These are phyloP conservation scores for Nomada fucata DNA, from an alignment of 2,888 invertebrate species.

Conservation along the genomic window DNA sequence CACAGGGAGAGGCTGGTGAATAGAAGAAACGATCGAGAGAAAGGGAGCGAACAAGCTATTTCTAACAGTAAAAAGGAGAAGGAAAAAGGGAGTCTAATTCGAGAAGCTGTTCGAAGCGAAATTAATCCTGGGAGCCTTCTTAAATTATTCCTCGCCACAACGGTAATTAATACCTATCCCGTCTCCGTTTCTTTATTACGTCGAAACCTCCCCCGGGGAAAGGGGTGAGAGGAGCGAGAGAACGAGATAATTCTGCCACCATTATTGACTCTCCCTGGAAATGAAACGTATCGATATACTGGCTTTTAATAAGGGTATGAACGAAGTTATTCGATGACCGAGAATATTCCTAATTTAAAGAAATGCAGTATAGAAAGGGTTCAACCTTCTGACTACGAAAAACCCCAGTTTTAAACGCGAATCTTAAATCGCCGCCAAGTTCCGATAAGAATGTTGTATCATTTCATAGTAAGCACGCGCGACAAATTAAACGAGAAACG, in stretches of 20 bases:
- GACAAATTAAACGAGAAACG: constrained; percentile 32
- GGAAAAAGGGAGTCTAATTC: constrained; percentile 39
- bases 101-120: constrained; percentile 33
- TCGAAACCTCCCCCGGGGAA: neutral
- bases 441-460: too few species aligned
- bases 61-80: neutral
- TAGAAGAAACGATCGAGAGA: constrained; percentile 3
- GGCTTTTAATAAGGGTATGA: constrained; percentile 6
- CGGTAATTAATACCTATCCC: constrained; percentile 56
- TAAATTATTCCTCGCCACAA: constrained; percentile 46
- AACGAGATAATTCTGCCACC: constrained; percentile 19
- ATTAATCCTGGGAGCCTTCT: constrained; percentile 47
- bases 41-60: neutral
- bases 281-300: neutral
- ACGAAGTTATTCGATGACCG: too few species aligned
- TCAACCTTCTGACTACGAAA: too few species aligned
- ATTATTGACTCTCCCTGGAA: constrained; percentile 21
- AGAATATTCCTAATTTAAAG: too few species aligned
- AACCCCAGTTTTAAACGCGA: neutral
- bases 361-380: too few species aligned
- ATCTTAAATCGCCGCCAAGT: neutral
- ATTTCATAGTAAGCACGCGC: neutral
- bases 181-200: constrained; percentile 41
- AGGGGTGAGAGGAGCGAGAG: neutral
- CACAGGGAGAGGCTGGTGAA: constrained; percentile 6